Conservation (phyloP, 2,797 vertebrate genomes). For the Poeciliopsis paucimaculata region DNA sequence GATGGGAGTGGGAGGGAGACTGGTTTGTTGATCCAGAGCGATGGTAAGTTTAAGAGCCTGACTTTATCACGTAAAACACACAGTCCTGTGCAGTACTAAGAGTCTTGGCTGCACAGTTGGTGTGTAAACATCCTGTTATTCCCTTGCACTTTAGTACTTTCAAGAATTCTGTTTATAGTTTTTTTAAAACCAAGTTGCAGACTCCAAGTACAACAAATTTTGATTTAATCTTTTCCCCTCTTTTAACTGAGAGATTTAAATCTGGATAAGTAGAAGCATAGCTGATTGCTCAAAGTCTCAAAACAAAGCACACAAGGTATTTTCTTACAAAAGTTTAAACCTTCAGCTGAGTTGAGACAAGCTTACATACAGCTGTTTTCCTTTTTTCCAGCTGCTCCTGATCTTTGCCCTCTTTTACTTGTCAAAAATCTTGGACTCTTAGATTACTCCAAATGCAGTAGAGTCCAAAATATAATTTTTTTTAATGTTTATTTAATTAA, state of each 20-base stretch:
- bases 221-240: neutral
- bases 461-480: neutral
- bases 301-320: neutral
- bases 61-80: neutral
- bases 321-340: neutral
- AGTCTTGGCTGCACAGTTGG: neutral
- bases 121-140: constrained; percentile 39
- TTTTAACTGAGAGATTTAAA: neutral
- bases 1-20: constrained; percentile 94
- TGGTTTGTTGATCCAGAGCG: constrained; percentile 93
- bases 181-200: neutral
- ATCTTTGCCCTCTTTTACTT: neutral
- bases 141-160: neutral
- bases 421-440: neutral
- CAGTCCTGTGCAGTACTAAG: neutral
- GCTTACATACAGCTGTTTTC: neutral
- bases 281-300: neutral
- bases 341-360: neutral
- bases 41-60: constrained; percentile 76
- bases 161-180: constrained; percentile 17
- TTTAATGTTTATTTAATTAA: neutral
- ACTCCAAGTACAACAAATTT: neutral
- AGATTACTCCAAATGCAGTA: neutral
- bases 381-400: neutral
- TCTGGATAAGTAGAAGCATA: neutral